Evolutionary conservation across 1,140 invertebrate genomes (phyloP).

Genomic region (Idris sp.): DNA sequence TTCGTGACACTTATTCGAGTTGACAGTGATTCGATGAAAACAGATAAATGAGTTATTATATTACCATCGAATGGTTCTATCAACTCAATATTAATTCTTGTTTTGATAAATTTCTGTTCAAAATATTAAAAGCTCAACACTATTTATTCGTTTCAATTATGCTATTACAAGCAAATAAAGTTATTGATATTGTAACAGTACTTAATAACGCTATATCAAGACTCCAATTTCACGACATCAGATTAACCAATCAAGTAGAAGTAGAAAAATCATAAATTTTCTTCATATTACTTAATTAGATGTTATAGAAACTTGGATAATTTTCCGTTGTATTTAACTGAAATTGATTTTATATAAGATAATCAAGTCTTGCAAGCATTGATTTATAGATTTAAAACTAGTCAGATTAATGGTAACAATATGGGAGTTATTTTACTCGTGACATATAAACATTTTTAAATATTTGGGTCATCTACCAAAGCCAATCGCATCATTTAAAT

Average conservation of each 20-base stretch:
- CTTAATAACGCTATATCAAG: not conserved
- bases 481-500: slow-evolving; percentile 44
- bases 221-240: slow-evolving; percentile 18
- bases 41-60: slow-evolving; percentile 28
- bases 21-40: slow-evolving; percentile 13
- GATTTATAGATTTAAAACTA: too few species aligned
- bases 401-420: not conserved
- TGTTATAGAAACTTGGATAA: slow-evolving; percentile 14
- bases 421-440: not conserved
- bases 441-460: not conserved
- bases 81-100: not conserved
- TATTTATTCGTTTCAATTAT: not conserved
- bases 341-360: not conserved
- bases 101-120: not conserved
- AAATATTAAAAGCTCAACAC: too few species aligned
- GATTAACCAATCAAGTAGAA: slow-evolving; percentile 17
- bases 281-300: slow-evolving; percentile 27
- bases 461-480: slow-evolving; percentile 15
- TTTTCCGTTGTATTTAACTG: slow-evolving; percentile 9
- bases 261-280: slow-evolving; percentile 17
- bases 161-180: slow-evolving; percentile 5
- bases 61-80: slow-evolving; percentile 7
- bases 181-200: slow-evolving; percentile 15
- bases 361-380: too few species aligned
- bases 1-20: slow-evolving; percentile 18